Base-by-base conservation (phyloP, 2,113 vertebrate genomes). In the Ictalurus punctatus region DNA sequence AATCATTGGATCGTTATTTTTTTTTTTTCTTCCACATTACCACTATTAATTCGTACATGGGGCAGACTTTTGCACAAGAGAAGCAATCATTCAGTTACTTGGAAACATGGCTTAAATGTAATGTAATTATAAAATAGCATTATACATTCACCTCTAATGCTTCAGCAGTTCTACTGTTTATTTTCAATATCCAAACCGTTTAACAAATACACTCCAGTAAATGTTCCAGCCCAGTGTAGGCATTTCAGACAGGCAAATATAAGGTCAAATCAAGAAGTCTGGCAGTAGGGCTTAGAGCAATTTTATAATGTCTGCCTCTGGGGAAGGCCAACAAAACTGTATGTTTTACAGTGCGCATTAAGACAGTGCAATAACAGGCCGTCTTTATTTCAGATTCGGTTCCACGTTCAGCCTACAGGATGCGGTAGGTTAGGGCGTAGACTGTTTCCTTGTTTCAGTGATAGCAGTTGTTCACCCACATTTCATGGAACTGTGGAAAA, bases 381-480 rank as follows among this genome's bases (percentile, higher is more conserved):
- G 6, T 71, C 83, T 85, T 54, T 56, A 54, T 44, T 40, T 86
- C 84, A 37, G 30, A 73, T 59, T 86, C 30, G 16, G n/a, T 16
- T 86, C 84, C 65, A 54, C 65, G 5, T 23, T 85, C 63, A 5
- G 84, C n/a, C 52, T 56, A 16, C 69, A 86, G 69, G 69, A 37
- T 86, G 69, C 67, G 52, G 48, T 74, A 74, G 67, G 69, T 86
- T 59, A 58, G 67, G 69, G 84, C 69, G 69, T 73, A 40, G 69
- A 37, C 84, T 10, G 30, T 56, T 52, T 71, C 52, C 71, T 79
- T 54, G 58, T 85, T 79, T 56, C 74, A 80, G 21, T 79, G 81
- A 83, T 83, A 83, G 40, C 34, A 89, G 52, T 79, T 78, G 69
- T 86, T 86, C 69, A 84, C 73, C 58, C 71, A 65, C 59, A 56